These are phyloP conservation scores for Smutsia gigantea DNA, from an alignment of 2,797 vertebrate genomes.

Conservation along the genomic window DNA sequence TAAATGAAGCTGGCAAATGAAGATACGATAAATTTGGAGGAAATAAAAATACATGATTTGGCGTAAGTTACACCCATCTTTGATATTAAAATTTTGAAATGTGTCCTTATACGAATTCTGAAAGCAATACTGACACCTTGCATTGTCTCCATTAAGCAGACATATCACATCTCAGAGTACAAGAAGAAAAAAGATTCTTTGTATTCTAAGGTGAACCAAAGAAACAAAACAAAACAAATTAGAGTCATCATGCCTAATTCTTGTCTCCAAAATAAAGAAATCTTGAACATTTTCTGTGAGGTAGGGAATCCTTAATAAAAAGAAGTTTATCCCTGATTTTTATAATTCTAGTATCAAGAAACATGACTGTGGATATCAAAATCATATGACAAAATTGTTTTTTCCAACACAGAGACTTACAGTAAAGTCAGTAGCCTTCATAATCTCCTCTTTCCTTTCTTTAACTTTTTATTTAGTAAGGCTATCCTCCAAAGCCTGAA, in stretches of 20 bases:
- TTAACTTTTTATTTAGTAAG: conserved; percentile 55
- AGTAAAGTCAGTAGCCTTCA: neutral
- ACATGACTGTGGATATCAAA: conserved; percentile 27
- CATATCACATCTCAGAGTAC: conserved; percentile 3
- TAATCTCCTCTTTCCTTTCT: neutral
- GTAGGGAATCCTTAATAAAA: neutral
- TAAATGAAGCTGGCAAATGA: conserved; percentile 38
- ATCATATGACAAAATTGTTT: neutral
- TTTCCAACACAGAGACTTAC: neutral
- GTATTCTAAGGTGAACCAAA: conserved; percentile 47
- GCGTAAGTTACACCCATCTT: neutral
- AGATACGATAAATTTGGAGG: neutral
- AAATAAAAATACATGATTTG: conserved; percentile 22
- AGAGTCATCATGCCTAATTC: conserved; percentile 1
- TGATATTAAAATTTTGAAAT: conserved; percentile 22
- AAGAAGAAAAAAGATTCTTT: conserved; percentile 19
- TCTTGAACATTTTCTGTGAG: neutral
- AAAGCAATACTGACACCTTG: conserved; percentile 34
- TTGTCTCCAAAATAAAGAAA: conserved; percentile 32
- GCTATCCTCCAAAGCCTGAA: conserved; percentile 10
- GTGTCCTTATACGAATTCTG: conserved; percentile 32
- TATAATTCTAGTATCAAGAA: conserved; percentile 21
- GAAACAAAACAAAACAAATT: neutral
- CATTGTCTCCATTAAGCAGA: neutral
- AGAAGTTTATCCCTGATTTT: neutral